Conservation (phyloP, 2,888 invertebrate species). For the Idaea dimidiata region DNA sequence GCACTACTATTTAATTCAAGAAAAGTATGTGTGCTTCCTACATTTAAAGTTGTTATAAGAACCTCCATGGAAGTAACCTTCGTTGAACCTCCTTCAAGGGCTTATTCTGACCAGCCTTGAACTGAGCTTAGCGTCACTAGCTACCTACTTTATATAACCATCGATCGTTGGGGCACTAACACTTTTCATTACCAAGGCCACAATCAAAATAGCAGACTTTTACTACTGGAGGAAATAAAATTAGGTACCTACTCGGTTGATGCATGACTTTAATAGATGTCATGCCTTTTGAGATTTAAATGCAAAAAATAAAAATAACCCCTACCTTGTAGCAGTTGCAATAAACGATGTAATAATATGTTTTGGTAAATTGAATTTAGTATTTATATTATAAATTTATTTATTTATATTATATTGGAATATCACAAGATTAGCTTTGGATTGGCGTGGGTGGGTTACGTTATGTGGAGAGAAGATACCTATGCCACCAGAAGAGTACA, state of each 20-base stretch:
- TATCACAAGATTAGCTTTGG: too few relatives aligned
- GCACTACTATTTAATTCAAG: background rate
- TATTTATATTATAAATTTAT: too few relatives aligned
- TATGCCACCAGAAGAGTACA: too few relatives aligned
- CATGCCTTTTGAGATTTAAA: background rate
- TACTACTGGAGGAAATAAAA: conserved; percentile 17
- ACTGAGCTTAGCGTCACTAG: conserved; percentile 41
- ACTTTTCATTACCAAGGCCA: conserved; percentile 58
- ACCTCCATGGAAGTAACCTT: background rate
- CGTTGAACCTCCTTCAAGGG: conserved; percentile 10
- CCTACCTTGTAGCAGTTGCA: too few relatives aligned
- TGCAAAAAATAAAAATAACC: background rate
- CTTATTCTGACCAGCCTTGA: conserved; percentile 48
- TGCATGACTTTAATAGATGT: background rate
- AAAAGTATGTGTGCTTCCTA: background rate
- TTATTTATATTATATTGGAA: too few relatives aligned
- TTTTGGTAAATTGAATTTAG: too few relatives aligned
- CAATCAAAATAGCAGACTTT: conserved; percentile 45
- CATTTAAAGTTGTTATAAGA: conserved; percentile 2
- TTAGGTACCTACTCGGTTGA: conserved; percentile 3
- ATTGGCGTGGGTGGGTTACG: too few relatives aligned
- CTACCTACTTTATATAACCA: conserved; percentile 36
- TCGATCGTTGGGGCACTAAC: conserved; percentile 35
- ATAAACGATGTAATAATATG: too few relatives aligned
- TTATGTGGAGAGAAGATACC: too few relatives aligned